A percentile compares a stretch with the other conserved stretches of the same genome.
phyloP scores from a whole-genome alignment of 2,888 invertebrate genomes.

The Dioctria linearis region DNA sequence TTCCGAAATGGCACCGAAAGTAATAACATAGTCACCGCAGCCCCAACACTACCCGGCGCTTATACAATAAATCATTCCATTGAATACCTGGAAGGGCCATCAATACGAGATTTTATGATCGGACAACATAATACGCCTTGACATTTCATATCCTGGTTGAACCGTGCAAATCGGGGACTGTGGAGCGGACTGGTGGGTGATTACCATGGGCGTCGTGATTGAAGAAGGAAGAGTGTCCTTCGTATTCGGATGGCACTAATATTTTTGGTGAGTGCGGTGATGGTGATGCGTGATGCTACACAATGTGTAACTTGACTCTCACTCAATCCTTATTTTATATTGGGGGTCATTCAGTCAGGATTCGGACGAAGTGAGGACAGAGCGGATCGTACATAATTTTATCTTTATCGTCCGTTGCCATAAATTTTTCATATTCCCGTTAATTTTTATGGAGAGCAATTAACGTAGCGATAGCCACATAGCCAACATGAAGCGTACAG shows the following conservation, averaged over 20 bases:
- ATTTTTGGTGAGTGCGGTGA: background rate
- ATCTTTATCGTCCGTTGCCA: conserved; percentile 22
- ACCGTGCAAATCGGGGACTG: conserved; percentile 32
- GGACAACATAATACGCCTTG: conserved; percentile 52
- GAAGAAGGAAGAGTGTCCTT: conserved; percentile 5
- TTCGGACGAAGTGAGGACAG: background rate
- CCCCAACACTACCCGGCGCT: background rate
- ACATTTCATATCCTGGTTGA: conserved; percentile 50
- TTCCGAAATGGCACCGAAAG: conserved; percentile 34
- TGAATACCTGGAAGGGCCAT: conserved; percentile 48
- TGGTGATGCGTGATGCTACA: background rate
- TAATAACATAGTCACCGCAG: conserved; percentile 32
- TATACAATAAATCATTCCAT: conserved; percentile 45
- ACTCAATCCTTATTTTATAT: background rate
- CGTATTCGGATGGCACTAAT: background rate
- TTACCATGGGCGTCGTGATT: conserved; percentile 11
- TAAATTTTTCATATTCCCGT: conserved; percentile 48
- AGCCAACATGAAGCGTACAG: background rate
- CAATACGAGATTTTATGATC: conserved; percentile 51
- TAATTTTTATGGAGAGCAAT: conserved; percentile 40
- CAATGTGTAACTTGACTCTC: background rate
- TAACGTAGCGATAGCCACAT: conserved; percentile 14
- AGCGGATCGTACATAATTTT: conserved; percentile 19
- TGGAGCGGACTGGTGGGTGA: background rate
- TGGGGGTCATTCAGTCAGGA: background rate